Evolutionary conservation across 2,888 invertebrate genomes (phyloP), one percentile per base, ranked within the genome.

Genomic region (Bimastos eiseni): DNA sequence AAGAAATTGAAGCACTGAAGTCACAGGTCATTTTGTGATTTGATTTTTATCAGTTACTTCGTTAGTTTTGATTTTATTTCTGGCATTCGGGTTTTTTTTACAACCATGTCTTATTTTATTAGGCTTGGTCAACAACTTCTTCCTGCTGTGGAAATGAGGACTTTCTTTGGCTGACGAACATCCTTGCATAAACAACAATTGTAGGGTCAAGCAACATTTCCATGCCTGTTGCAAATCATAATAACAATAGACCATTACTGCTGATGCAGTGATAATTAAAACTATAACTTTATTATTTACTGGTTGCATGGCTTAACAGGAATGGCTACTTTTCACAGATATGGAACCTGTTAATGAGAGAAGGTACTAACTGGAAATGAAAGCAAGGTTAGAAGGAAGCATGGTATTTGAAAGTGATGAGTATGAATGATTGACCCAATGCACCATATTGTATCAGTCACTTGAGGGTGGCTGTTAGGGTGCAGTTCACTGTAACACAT

Each of bases 1-100:
- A 95, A 86, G 95, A 95, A 92, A 94, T 95, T 89, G 95, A 95
- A 91, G 92, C 90, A 21, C 91, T 95, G 11, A 94, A 93, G 91
- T 92, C 91, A 90, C 94, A 95, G 94, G 94, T 94, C 83, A 30
- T 37, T 49, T 86, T 17, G n/a, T 21, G 41, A 89, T 44, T 36
- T 89, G 36, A 34, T 89, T 89, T 17, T n/a, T 24, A 36, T 70
- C n/a, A 13, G 49, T 49, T n/a, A 70, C 11, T 70, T 8, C 2
- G 70, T n/a, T 49, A 24, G 2, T 1, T 49, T 49, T 21, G 0
- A 24, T 49, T 49, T 2, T 24, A 24, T 49, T 49, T 49, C 41
- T 49, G 49, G 49, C 49, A 49, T 70, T 70, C 30, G 30, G 70
- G 70, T 70, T 70, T 11, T n/a, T 30, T 70, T 2, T 5, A 19